Conservation (phyloP, 2,113 vertebrate species). For the Nibea albiflora region DNA sequence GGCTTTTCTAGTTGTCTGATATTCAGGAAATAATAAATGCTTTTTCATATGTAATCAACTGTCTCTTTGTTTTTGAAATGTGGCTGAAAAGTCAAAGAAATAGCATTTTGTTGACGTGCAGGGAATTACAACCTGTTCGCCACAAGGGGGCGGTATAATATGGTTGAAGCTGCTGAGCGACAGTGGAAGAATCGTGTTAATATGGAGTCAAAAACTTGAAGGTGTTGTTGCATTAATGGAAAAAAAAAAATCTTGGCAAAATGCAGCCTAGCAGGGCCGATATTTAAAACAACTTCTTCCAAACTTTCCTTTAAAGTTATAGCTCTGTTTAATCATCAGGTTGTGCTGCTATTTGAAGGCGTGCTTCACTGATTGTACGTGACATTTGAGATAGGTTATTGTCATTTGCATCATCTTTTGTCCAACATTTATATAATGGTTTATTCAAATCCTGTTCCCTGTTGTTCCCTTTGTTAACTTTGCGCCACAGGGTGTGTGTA, state of each 20-base stretch:
- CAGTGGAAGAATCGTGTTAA: not conserved
- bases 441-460: not conserved
- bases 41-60: slow-evolving; percentile 25
- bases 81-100: not conserved
- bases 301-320: not conserved
- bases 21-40: slow-evolving; percentile 54
- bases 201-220: not conserved
- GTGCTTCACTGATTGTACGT: not conserved
- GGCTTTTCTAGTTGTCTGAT: slow-evolving; percentile 20
- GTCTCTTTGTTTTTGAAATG: slow-evolving; percentile 10
- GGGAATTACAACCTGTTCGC: not conserved
- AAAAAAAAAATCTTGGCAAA: not conserved
- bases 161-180: not conserved
- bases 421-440: not conserved
- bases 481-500: slow-evolving; percentile 18
- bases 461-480: slow-evolving; percentile 9
- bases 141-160: not conserved
- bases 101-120: not conserved
- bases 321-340: not conserved
- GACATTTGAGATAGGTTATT: not conserved
- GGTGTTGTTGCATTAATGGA: too few species aligned
- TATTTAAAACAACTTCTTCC: not conserved
- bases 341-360: not conserved
- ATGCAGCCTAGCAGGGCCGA: not conserved
- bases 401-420: not conserved